Conservation (phyloP, 2,888 invertebrate species). For the Himalopsyche tibetana region DNA sequence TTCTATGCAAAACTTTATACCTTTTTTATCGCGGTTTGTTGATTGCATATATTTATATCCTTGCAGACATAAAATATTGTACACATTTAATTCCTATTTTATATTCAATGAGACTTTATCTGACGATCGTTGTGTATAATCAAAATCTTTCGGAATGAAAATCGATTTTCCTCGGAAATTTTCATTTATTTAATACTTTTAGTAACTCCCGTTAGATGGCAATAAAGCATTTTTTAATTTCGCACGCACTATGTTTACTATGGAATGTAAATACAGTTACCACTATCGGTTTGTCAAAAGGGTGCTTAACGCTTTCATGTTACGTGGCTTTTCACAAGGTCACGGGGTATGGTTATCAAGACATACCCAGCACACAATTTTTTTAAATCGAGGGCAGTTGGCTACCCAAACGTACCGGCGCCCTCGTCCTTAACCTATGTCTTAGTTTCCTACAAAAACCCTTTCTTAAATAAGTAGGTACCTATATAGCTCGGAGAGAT, state of each 20-base stretch:
- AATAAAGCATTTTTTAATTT: not conserved
- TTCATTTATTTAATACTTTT: not conserved
- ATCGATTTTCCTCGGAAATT: not conserved
- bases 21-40: conserved; percentile 23
- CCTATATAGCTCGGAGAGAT: too few species aligned
- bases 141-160: not conserved
- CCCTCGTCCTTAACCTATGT: conserved; percentile 68
- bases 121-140: too few species aligned
- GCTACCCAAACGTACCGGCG: conserved; percentile 83
- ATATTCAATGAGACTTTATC: not conserved
- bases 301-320: conserved; percentile 85
- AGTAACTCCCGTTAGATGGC: not conserved
- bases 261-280: not conserved
- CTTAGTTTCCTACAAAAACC: too few species aligned
- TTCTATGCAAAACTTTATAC: not conserved
- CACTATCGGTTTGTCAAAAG: conserved; percentile 73
- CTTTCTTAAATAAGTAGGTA: too few species aligned
- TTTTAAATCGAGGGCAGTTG: conserved; percentile 83
- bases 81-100: conserved; percentile 3
- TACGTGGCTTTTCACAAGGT: conserved; percentile 76
- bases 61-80: conserved; percentile 11
- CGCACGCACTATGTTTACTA: not conserved
- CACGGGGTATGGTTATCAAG: conserved; percentile 91
- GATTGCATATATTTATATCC: not conserved
- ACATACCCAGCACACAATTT: conserved; percentile 91